These are phyloP conservation scores for Neolamprologus kungweensis DNA, from an alignment of 2,113 vertebrate species.

Conservation along the genomic window DNA sequence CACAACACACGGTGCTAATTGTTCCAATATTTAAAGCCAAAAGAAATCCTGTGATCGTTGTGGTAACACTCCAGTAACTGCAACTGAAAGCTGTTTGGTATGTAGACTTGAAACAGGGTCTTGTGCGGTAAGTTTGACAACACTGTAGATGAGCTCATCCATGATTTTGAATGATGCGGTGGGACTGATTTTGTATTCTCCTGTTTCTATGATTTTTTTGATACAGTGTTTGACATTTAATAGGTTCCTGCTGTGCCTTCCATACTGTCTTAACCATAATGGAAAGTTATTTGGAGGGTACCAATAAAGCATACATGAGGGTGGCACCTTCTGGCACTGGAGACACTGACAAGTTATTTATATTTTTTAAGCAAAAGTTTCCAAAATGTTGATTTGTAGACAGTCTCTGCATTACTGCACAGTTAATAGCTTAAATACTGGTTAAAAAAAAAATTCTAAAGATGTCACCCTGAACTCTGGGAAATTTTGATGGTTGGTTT, in stretches of 20 bases:
- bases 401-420: background rate
- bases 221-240: accelerated
- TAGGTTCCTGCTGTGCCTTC: background rate
- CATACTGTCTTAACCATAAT: background rate
- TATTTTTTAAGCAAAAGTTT: background rate
- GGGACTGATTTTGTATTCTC: background rate
- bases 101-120: background rate
- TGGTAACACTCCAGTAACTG: background rate
- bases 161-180: background rate
- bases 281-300: background rate
- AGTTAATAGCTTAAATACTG: background rate
- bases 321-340: background rate
- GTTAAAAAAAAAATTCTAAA: background rate
- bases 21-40: background rate
- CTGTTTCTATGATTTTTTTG: background rate
- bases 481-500: background rate
- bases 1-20: background rate
- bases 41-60: accelerated
- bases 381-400: background rate
- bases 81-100: background rate
- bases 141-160: background rate
- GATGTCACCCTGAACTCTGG: background rate
- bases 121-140: background rate
- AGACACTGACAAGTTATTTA: background rate
- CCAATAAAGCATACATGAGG: background rate